Percentiles rank a stretch among this genome's conserved stretches.
Evolutionary conservation across 1,140 invertebrate species (phyloP).

Genomic region (Elymnias hypermnestra): DNA sequence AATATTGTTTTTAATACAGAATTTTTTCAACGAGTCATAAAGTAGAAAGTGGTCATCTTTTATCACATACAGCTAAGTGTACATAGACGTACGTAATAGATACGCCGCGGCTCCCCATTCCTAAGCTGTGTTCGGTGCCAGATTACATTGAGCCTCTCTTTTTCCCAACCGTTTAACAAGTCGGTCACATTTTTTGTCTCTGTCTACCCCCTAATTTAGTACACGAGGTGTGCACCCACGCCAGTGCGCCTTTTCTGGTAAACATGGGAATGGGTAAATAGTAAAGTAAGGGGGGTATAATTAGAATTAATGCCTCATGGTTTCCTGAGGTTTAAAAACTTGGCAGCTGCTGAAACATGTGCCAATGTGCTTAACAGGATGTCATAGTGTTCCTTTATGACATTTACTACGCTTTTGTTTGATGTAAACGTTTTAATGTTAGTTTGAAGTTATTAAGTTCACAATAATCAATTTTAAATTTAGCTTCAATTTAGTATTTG

Average conservation of each 20-base stretch:
- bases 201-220: conserved; percentile 64
- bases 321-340: conserved; percentile 30
- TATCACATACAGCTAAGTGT: conserved; percentile 16
- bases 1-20: conserved; percentile 13
- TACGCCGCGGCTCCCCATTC: conserved; percentile 39
- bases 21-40: conserved; percentile 37
- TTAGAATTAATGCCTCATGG: conserved; percentile 61
- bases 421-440: neutral
- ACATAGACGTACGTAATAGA: conserved; percentile 44
- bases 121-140: conserved; percentile 44
- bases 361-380: neutral
- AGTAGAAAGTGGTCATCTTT: conserved; percentile 48
- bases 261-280: conserved; percentile 69
- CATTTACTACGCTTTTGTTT: neutral
- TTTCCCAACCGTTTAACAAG: conserved; percentile 30
- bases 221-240: conserved; percentile 52
- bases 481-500: too few relatives aligned
- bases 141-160: conserved; percentile 39
- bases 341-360: conserved; percentile 9
- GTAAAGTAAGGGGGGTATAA: conserved; percentile 67
- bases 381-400: neutral
- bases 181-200: conserved; percentile 53
- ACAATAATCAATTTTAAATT: too few relatives aligned
- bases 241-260: conserved; percentile 64
- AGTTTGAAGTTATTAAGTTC: too few relatives aligned